Percentiles rank a stretch among this genome's conserved stretches.
Conservation (phyloP, 2,113 vertebrate genomes). For the Rhadina sibilatrix region DNA sequence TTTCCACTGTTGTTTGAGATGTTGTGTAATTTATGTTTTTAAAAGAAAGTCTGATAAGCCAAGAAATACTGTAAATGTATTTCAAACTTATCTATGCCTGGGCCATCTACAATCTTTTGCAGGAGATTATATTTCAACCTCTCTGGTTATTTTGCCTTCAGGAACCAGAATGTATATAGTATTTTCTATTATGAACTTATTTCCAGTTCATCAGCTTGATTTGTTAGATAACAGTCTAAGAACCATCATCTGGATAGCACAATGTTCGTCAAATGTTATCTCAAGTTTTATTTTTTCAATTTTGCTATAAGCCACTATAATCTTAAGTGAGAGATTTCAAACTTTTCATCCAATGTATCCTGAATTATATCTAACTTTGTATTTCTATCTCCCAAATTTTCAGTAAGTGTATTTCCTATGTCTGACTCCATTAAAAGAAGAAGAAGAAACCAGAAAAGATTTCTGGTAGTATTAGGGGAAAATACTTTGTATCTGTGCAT, state of each 20-base stretch:
- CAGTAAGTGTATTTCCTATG: not conserved
- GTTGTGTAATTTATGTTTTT: slow-evolving; percentile 39
- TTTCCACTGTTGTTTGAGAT: not conserved
- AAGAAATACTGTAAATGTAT: slow-evolving; percentile 53
- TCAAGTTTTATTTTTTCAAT: not conserved
- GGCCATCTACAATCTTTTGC: not conserved
- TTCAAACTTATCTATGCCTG: slow-evolving; percentile 37
- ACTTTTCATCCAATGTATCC: slow-evolving; percentile 38
- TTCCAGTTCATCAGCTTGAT: slow-evolving; percentile 60
- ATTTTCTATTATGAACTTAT: slow-evolving; percentile 53
- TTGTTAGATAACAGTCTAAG: not conserved
- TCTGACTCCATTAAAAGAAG: not conserved
- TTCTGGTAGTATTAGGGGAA: not conserved
- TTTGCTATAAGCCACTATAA: not conserved
- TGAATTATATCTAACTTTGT: slow-evolving; percentile 39
- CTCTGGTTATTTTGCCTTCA: not conserved
- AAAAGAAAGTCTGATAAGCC: slow-evolving; percentile 30
- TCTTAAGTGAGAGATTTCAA: slow-evolving; percentile 29
- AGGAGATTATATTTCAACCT: slow-evolving; percentile 32
- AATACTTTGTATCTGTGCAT: not conserved
- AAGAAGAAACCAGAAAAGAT: not conserved
- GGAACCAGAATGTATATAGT: not conserved
- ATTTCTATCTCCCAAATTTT: not conserved
- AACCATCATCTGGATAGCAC: slow-evolving; percentile 10
- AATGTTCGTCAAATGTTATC: slow-evolving; percentile 26